A percentile compares a stretch with the other conserved stretches of the same genome.
Conservation (phyloP, 2,113 vertebrate genomes). For the Ondatra zibethicus region DNA sequence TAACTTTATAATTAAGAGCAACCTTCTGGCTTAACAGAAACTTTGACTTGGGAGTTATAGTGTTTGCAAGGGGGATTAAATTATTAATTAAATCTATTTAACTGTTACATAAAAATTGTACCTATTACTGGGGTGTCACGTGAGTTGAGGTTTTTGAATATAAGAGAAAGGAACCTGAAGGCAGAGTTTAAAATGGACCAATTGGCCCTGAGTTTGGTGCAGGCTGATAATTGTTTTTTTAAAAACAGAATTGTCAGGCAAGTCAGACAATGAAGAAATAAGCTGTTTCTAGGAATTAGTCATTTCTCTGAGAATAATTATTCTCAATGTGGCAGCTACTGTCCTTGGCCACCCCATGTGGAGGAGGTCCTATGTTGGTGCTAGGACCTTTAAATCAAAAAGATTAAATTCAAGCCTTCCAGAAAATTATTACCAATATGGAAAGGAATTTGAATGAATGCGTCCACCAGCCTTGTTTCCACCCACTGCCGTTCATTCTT, state of each 20-base stretch:
- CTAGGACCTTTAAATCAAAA: background rate
- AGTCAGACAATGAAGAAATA: background rate
- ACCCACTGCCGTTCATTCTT: background rate
- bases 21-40: constrained; percentile 1
- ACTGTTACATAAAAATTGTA: background rate
- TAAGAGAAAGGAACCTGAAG: background rate
- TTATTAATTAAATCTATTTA: background rate
- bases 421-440: background rate
- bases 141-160: background rate
- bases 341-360: background rate
- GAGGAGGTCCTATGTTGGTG: background rate
- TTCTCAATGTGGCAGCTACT: background rate
- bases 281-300: background rate
- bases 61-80: background rate
- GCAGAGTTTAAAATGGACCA: background rate
- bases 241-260: background rate
- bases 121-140: background rate
- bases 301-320: background rate
- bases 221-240: background rate
- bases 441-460: background rate
- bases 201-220: background rate
- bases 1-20: background rate
- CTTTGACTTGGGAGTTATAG: background rate
- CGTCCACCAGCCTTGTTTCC: background rate
- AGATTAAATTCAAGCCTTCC: background rate